Conservation (phyloP, 2,797 vertebrate genomes). For the Sparus aurata region DNA sequence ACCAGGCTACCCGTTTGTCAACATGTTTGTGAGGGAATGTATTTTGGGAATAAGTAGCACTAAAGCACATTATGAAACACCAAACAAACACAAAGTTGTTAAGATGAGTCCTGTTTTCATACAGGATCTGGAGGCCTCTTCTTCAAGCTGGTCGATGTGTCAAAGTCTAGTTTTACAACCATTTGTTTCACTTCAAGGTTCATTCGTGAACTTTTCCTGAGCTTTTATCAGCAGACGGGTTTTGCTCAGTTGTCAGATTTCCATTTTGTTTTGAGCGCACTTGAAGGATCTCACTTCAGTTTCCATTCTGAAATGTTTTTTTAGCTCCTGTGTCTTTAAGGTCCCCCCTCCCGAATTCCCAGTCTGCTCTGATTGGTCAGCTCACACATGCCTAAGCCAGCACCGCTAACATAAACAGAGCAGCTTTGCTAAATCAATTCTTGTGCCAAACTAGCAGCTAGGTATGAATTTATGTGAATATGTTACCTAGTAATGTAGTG, state of each 20-base stretch:
- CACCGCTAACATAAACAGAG: no score
- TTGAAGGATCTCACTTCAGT: not conserved
- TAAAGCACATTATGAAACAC: conserved; percentile 1
- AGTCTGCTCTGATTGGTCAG: no score
- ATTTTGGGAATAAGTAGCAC: not conserved
- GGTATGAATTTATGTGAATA: no score
- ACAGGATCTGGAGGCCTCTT: not conserved
- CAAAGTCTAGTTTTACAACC: not conserved
- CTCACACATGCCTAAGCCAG: no score
- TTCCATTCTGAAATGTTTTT: not conserved
- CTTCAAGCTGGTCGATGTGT: not conserved
- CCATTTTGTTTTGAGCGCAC: not conserved
- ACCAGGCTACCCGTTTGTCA: not conserved
- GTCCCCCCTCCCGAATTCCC: no score
- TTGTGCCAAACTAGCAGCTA: no score
- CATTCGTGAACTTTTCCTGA: not conserved
- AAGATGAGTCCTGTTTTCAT: not conserved
- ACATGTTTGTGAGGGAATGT: not conserved
- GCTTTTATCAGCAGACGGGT: not conserved
- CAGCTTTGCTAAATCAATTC: no score
- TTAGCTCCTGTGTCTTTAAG: no score
- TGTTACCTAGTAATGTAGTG: no score
- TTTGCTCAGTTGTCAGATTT: not conserved
- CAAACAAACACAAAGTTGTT: not conserved
- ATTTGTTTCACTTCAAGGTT: not conserved